phyloP scores from a whole-genome alignment of 2,888 invertebrate species.

The Periphyllus acericola region DNA sequence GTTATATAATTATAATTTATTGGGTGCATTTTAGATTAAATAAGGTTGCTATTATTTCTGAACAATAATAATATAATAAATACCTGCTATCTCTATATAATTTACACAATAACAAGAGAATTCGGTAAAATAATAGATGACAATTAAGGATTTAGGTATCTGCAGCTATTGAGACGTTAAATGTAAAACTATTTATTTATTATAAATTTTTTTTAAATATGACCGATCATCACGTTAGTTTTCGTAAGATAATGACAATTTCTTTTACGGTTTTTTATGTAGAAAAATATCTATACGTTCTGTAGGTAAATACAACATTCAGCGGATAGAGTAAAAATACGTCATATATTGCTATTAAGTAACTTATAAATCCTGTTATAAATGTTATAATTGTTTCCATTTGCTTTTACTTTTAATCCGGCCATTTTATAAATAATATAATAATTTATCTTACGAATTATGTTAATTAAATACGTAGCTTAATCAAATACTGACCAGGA shows the following conservation, averaged over 20 bases:
- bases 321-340: not conserved
- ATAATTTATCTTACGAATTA: not conserved
- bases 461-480: not conserved
- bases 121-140: too few relatives aligned
- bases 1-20: too few relatives aligned
- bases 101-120: too few relatives aligned
- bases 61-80: too few relatives aligned
- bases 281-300: not conserved
- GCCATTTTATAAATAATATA: not conserved
- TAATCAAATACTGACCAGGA: constrained; percentile 24
- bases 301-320: not conserved
- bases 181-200: not conserved
- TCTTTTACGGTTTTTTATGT: too few relatives aligned
- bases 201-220: too few relatives aligned
- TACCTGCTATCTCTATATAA: too few relatives aligned
- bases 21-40: too few relatives aligned
- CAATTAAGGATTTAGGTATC: not conserved
- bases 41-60: too few relatives aligned
- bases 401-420: not conserved
- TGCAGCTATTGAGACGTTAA: not conserved
- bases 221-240: too few relatives aligned
- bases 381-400: too few relatives aligned
- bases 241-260: too few relatives aligned
- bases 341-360: not conserved
- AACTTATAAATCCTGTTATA: not conserved